Evolutionary conservation across 2,888 invertebrate species (phyloP).

Genomic region (Anthrax anthrax): DNA sequence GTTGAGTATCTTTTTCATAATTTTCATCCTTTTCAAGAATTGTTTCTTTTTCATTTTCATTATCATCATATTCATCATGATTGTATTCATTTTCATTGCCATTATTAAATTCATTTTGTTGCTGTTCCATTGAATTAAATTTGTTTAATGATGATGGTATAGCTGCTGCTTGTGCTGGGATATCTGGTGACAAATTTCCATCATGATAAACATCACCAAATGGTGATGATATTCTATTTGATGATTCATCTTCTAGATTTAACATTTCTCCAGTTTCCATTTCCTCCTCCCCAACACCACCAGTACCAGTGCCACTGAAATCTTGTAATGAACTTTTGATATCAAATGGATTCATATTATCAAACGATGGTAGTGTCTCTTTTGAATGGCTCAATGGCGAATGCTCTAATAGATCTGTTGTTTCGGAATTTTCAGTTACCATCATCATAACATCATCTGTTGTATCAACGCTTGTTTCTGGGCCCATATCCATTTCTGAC

Average conservation of each 20-base stretch:
- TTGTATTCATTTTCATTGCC: no score
- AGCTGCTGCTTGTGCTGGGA: no score
- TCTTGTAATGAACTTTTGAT: constrained; percentile 11
- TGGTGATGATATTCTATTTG: no score
- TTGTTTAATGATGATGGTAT: no score
- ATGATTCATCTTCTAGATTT: no score
- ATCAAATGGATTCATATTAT: constrained; percentile 15
- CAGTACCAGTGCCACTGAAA: constrained; percentile 1
- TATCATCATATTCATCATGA: no score
- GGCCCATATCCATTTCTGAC: constrained; percentile 51
- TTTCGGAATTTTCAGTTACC: constrained; percentile 15
- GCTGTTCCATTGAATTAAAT: no score
- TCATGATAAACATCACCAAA: no score
- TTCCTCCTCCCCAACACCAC: constrained; percentile 1
- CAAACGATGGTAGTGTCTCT: constrained; percentile 15
- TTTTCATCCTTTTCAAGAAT: not conserved
- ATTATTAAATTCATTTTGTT: no score
- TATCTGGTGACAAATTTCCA: no score
- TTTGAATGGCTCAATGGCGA: constrained; percentile 16
- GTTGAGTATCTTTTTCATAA: not conserved
- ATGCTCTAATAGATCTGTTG: constrained; percentile 12
- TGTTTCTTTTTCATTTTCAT: not conserved
- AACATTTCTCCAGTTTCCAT: not conserved
- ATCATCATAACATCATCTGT: constrained; percentile 37
- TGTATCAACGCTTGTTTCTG: constrained; percentile 61